Evolutionary conservation across 2,797 vertebrate genomes (phyloP).

Genomic region (Naso thynnoides): DNA sequence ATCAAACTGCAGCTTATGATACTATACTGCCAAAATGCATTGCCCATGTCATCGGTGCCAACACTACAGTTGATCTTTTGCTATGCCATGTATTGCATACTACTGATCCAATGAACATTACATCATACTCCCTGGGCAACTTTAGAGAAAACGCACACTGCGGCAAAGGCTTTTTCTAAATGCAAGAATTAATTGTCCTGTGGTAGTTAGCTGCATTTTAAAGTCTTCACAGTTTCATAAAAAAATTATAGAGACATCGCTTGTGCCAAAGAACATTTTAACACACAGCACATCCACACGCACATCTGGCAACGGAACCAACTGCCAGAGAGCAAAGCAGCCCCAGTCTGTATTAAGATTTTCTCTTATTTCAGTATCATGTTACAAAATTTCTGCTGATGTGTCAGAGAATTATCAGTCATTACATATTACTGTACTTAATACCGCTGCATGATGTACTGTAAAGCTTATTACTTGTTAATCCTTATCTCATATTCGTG

Average conservation of each 20-base stretch:
- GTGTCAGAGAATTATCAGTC: constrained; percentile 6
- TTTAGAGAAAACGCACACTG: neutral
- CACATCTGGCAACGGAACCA: constrained; percentile 42
- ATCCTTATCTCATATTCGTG: neutral
- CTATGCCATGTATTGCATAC: constrained; percentile 5
- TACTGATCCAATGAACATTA: neutral
- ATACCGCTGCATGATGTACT: neutral
- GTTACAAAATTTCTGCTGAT: constrained; percentile 1
- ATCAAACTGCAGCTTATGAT: constrained; percentile 7
- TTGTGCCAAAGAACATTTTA: constrained; percentile 40
- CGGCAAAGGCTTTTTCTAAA: neutral
- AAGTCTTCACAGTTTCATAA: constrained; percentile 36
- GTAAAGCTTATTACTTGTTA: neutral
- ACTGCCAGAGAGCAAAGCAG: constrained; percentile 33
- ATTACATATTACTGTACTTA: neutral
- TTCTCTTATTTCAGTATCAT: constrained; percentile 11
- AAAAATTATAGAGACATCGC: constrained; percentile 17
- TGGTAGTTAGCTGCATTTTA: constrained; percentile 26
- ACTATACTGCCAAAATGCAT: neutral
- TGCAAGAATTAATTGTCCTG: neutral
- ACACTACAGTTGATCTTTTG: neutral
- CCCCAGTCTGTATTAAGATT: constrained; percentile 19
- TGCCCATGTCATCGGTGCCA: neutral
- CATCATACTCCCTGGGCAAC: neutral
- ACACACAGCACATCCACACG: constrained; percentile 18